phyloP scores from a whole-genome alignment of 2,888 invertebrate species.

The Scaptomyza caliginosa region DNA sequence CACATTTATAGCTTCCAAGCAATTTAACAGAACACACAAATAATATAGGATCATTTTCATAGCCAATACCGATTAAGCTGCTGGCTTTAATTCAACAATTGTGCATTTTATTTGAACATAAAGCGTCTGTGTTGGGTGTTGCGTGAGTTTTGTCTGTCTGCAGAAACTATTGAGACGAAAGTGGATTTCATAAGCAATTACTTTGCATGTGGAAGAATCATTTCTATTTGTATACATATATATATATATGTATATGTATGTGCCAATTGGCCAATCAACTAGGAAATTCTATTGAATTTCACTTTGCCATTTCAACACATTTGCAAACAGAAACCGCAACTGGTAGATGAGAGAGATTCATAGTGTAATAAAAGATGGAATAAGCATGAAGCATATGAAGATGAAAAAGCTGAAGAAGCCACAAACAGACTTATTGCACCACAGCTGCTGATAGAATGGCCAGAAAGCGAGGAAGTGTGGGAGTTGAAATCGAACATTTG shows the following conservation, averaged over 20 bases:
- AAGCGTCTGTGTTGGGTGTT: background rate
- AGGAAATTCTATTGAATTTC: constrained; percentile 12
- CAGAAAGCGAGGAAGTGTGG: background rate
- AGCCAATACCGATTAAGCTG: background rate
- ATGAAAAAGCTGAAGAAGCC: background rate
- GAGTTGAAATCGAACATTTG: constrained; percentile 65
- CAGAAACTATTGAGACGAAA: background rate
- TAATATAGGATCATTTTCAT: constrained; percentile 1
- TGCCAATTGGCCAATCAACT: constrained; percentile 33
- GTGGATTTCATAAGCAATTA: background rate
- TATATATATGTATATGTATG: too few species aligned
- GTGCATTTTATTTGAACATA: background rate
- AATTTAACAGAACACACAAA: constrained; percentile 36
- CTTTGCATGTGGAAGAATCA: background rate
- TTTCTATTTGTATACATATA: too few species aligned
- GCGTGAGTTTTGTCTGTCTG: too few species aligned
- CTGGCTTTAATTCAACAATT: background rate
- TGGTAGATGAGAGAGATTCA: too few species aligned
- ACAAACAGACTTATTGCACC: constrained; percentile 9
- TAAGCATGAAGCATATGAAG: constrained; percentile 3
- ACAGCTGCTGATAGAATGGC: constrained; percentile 6
- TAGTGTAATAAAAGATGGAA: constrained; percentile 36
- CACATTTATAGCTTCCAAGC: constrained; percentile 72
- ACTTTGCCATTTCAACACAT: constrained; percentile 1
- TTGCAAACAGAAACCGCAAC: too few species aligned